A percentile compares a stretch with the other conserved stretches of the same genome.
phyloP scores from a whole-genome alignment of 2,797 vertebrate species.

The Poeciliopsis paucimaculata region DNA sequence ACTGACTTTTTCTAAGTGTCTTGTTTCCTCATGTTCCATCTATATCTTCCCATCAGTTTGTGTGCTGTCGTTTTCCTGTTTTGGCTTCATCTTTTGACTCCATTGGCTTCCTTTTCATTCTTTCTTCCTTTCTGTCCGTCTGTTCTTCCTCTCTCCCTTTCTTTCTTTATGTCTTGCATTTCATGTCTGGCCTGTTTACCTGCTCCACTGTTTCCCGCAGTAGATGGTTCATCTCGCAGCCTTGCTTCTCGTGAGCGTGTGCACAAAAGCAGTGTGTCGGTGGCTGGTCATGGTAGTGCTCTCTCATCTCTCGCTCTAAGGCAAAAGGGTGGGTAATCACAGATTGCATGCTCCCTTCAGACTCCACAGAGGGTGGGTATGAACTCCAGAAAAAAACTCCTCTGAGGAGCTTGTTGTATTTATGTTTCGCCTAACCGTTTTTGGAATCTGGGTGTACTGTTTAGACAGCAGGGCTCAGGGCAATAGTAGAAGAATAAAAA shows the following conservation, averaged over 20 bases:
- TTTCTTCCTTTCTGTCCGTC: constrained; percentile 40
- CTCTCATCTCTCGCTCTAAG: constrained; percentile 95
- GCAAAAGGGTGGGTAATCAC: constrained; percentile 96
- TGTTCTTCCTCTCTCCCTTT: constrained; percentile 67
- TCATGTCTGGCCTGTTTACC: constrained; percentile 90
- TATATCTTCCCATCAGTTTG: constrained; percentile 19
- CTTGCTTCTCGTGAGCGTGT: constrained; percentile 96
- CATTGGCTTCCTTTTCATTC: constrained; percentile 75
- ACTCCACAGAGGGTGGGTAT: constrained; percentile 64
- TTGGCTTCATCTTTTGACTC: constrained; percentile 47
- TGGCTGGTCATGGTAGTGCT: constrained; percentile 89
- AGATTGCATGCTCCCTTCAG: constrained; percentile 81
- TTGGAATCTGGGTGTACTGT: background rate
- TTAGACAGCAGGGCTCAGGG: constrained; percentile 2
- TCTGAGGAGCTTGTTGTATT: constrained; percentile 3
- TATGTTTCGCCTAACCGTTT: background rate
- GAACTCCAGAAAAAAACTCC: constrained; percentile 20
- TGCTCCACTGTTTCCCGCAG: constrained; percentile 90
- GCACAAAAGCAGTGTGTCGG: constrained; percentile 93
- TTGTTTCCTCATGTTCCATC: constrained; percentile 29
- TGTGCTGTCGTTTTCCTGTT: constrained; percentile 25
- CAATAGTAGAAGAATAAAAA: background rate
- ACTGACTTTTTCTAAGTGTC: constrained; percentile 21
- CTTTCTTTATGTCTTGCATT: constrained; percentile 82
- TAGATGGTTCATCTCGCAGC: constrained; percentile 96